A percentile compares a stretch with the other conserved stretches of the same genome.
phyloP scores from a whole-genome alignment of 2,113 vertebrate species.

The Craseonycteris thonglongyai region DNA sequence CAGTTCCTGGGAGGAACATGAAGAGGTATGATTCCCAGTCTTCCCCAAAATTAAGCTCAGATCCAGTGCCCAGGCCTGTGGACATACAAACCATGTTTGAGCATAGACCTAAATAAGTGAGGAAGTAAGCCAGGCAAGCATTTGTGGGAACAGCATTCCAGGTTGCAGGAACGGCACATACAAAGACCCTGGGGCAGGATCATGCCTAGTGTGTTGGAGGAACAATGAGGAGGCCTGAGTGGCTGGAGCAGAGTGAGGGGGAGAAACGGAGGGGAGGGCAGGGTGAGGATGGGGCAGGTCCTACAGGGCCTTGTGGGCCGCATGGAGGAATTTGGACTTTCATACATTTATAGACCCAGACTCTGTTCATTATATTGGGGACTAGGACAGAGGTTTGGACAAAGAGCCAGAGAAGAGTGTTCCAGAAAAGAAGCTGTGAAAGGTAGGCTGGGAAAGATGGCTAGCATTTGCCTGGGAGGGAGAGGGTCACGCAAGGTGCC shows the following conservation, averaged over 20 bases:
- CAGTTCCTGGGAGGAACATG: fast-evolving
- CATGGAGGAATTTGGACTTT: background rate
- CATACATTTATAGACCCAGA: background rate
- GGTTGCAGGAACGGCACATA: fast-evolving
- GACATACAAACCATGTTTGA: background rate
- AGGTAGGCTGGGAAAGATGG: background rate
- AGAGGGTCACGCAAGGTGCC: background rate
- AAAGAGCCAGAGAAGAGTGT: background rate
- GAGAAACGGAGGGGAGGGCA: background rate
- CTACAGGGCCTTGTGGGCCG: background rate
- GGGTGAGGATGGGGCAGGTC: background rate
- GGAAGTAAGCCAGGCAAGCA: background rate
- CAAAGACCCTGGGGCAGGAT: background rate
- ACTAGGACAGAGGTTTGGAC: background rate
- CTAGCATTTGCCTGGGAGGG: background rate
- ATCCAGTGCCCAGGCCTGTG: background rate
- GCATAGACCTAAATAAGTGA: background rate
- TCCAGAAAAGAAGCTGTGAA: background rate
- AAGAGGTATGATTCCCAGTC: background rate
- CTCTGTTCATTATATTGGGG: too few relatives aligned
- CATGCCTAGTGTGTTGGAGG: fast-evolving
- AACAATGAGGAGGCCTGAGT: background rate
- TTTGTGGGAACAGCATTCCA: background rate
- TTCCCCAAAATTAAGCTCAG: background rate
- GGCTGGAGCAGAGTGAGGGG: background rate